A percentile compares a stretch with the other conserved stretches of the same genome.
phyloP scores from a whole-genome alignment of 2,113 vertebrate genomes.

The Serinus canaria region DNA sequence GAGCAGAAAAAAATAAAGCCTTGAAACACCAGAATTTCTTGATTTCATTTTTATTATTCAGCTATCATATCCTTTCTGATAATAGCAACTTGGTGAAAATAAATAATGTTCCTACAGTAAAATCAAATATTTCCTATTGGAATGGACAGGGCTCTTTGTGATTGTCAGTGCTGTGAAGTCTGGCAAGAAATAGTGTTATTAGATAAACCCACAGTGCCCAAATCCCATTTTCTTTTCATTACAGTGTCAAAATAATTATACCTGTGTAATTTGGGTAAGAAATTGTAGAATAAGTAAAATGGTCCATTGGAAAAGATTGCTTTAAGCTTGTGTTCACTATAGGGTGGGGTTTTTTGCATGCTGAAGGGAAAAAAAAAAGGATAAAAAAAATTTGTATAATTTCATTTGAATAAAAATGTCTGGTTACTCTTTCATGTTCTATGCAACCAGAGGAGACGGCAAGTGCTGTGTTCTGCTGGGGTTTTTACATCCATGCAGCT shows the following conservation, averaged over 20 bases:
- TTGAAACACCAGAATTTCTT: constrained; percentile 89
- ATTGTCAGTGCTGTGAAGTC: constrained; percentile 85
- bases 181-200: constrained; percentile 87
- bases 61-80: constrained; percentile 89
- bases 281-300: constrained; percentile 83
- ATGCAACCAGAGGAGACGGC: constrained; percentile 29
- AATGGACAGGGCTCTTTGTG: constrained; percentile 86
- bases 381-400: constrained; percentile 46
- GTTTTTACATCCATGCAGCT: constrained; percentile 5
- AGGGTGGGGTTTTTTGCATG: constrained; percentile 72
- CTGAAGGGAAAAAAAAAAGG: not conserved
- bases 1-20: constrained; percentile 86
- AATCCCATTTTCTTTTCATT: constrained; percentile 91
- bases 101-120: constrained; percentile 86
- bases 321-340: constrained; percentile 69
- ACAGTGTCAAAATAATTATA: constrained; percentile 89
- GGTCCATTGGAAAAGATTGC: constrained; percentile 78
- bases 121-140: constrained; percentile 89
- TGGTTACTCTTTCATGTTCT: constrained; percentile 63
- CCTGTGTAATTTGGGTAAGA: constrained; percentile 86
- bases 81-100: constrained; percentile 87
- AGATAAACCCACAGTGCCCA: constrained; percentile 87
- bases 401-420: constrained; percentile 71
- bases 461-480: constrained; percentile 37
- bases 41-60: constrained; percentile 89